Base-by-base conservation (phyloP, 2,888 invertebrate genomes). In the Caenorhabditis plicata region DNA sequence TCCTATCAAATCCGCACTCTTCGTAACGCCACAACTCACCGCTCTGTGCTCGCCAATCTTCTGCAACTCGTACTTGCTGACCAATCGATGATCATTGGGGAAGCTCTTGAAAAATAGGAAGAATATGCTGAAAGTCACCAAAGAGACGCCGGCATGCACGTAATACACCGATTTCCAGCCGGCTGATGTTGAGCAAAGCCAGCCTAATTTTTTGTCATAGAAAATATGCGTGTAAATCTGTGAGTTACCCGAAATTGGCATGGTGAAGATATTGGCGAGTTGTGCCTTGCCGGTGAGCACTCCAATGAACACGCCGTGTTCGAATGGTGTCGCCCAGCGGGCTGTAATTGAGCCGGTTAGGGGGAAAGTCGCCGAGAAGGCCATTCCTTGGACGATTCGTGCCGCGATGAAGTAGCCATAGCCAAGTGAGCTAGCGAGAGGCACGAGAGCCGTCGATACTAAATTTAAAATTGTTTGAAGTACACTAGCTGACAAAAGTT, bases 141-240 rank as follows among this genome's bases (percentile, higher is more conserved):
- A 20, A 2, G 50, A 53, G 22, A 57, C 53, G 11, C 49, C 63
- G 8, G 66, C 56, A 40, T 60, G 58, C 1, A 67, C 63, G 39
- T 67, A 67, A 31, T 67, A 67, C 11, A 67, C 66, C 3, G 63
- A 49, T 2, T 49, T 56, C 66, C 66, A 67, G 8, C 66, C 66
- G 9, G 42, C 46, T 1, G 62, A 54, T 3, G 66, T 63, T 4
- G 62, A 57, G 25, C 66, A 66, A 2, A 66, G 39, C 44, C 55
- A 58, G 17, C 58, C 33, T 33, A 8, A 33, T 20, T 39, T 13
- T n/a, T 45, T 33, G 11, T 13, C 23, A 42, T 5, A 40, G 22
- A 19, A n/a, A 43, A 7, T 27, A n/a, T 19, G 8, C 23, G 25
- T 4, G 8, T 11, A 29, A 29, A 29, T 29, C 29, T 9, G 33